phyloP scores from a whole-genome alignment of 2,113 vertebrate genomes.

The Bombycilla garrulus region DNA sequence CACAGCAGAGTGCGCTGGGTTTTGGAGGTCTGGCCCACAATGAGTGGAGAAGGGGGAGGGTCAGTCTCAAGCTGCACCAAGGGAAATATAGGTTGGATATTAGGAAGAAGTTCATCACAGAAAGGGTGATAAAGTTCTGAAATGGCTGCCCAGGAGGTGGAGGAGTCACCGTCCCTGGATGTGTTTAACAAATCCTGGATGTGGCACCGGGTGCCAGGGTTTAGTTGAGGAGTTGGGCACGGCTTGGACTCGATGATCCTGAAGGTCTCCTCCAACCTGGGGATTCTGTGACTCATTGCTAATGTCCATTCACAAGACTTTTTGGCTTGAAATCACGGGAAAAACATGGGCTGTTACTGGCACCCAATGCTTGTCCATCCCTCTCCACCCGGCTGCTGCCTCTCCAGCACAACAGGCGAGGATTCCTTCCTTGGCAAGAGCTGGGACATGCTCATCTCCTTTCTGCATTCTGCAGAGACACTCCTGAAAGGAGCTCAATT shows the following conservation, averaged over 20 bases:
- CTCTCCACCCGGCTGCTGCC: not conserved
- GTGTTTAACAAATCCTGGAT: too few species aligned
- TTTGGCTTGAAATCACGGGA: not conserved
- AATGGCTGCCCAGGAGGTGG: too few species aligned
- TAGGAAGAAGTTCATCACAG: too few species aligned
- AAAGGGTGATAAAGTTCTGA: too few species aligned
- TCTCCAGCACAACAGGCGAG: not conserved
- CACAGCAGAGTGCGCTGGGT: not conserved
- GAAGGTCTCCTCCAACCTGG: too few species aligned
- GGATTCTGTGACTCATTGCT: not conserved
- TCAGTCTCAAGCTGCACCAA: too few species aligned
- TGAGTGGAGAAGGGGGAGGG: not conserved
- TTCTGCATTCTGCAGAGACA: not conserved
- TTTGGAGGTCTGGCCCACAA: not conserved
- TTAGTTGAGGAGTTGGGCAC: too few species aligned
- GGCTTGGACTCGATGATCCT: too few species aligned
- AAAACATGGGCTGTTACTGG: not conserved
- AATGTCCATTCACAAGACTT: not conserved
- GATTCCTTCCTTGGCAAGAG: not conserved
- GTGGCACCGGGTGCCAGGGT: too few species aligned
- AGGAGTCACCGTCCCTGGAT: too few species aligned
- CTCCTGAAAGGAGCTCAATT: not conserved
- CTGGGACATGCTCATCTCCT: not conserved
- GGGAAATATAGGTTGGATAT: too few species aligned
- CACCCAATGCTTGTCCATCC: fast-evolving